These are phyloP conservation scores for Hipparchia sbordonii DNA, from an alignment of 2,888 invertebrate species.

Conservation along the genomic window DNA sequence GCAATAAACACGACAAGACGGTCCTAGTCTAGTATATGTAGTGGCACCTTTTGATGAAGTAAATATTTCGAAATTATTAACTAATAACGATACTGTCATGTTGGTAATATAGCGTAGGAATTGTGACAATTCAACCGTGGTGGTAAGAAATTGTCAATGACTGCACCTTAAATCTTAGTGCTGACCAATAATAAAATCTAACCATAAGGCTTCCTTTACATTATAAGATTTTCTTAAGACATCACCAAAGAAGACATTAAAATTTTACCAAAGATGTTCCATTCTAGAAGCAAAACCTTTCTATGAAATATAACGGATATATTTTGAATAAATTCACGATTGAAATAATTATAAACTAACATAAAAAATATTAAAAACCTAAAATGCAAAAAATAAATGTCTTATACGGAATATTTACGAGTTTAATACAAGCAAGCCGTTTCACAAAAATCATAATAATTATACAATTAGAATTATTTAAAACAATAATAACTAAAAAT, in stretches of 20 bases:
- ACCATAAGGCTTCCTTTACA: background rate
- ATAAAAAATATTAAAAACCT: background rate
- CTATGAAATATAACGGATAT: too few relatives aligned
- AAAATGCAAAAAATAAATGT: constrained; percentile 4
- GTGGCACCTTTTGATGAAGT: background rate
- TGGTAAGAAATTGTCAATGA: constrained; percentile 1
- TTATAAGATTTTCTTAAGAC: background rate
- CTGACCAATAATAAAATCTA: background rate
- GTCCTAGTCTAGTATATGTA: background rate
- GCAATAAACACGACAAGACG: background rate
- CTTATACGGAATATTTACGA: constrained; percentile 1
- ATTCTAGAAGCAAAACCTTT: too few relatives aligned
- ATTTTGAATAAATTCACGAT: background rate
- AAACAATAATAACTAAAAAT: constrained; percentile 22
- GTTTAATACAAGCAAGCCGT: background rate
- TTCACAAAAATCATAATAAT: background rate
- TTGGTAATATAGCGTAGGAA: constrained; percentile 34
- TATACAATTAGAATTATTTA: background rate
- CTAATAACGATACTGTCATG: constrained; percentile 43
- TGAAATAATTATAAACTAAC: background rate
- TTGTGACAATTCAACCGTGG: constrained; percentile 3
- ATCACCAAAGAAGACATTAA: background rate
- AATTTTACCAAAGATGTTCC: background rate
- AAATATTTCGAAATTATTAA: constrained; percentile 4
- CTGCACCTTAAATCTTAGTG: background rate